A percentile compares a stretch with the other conserved stretches of the same genome.
Conservation (phyloP, 2,113 vertebrate genomes). For the Rostratula benghalensis region DNA sequence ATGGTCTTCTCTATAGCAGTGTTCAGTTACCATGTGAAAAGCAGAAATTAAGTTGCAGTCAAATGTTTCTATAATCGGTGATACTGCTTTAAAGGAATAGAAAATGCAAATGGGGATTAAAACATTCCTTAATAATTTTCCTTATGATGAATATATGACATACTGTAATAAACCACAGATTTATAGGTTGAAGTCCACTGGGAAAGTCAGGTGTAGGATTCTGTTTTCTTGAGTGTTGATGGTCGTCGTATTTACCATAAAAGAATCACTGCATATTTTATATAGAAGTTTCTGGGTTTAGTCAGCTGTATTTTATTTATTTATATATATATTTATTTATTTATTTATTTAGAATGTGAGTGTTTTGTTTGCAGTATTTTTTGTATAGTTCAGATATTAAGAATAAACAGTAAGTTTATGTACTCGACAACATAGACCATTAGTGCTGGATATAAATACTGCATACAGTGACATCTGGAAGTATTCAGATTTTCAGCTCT, state of each 20-base stretch:
- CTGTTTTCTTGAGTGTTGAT: neutral
- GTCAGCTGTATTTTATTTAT: neutral
- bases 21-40: neutral
- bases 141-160: neutral
- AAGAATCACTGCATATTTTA: neutral
- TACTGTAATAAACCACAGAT: neutral
- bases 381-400: neutral
- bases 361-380: rapidly evolving
- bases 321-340: neutral
- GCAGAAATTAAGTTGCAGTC: neutral
- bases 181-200: neutral
- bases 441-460: neutral
- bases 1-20: neutral
- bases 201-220: neutral
- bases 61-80: neutral
- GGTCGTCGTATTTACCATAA: neutral
- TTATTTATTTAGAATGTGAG: neutral
- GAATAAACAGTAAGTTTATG: neutral
- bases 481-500: neutral
- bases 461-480: neutral
- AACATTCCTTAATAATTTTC: neutral
- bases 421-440: neutral
- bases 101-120: neutral
- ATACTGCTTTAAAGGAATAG: neutral
- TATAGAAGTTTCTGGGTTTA: neutral